phyloP scores from a whole-genome alignment of 2,113 vertebrate species.

The Vombatus ursinus region DNA sequence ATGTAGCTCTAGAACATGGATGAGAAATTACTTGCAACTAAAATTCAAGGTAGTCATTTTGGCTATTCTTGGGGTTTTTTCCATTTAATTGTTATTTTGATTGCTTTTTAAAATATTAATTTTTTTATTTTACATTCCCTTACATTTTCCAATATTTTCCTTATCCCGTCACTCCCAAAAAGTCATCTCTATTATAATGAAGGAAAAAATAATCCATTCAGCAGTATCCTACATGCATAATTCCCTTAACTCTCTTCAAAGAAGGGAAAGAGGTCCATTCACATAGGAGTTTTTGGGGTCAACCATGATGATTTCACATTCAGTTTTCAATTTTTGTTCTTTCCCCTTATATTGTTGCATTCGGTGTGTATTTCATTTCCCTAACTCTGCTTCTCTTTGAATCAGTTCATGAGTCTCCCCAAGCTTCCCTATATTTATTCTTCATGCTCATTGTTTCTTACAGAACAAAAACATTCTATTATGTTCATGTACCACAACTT shows the following conservation, averaged over 20 bases:
- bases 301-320: neutral
- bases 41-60: constrained; percentile 4
- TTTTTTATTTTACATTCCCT: neutral
- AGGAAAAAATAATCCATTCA: neutral
- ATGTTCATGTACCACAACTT: neutral
- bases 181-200: neutral
- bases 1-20: neutral
- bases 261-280: neutral
- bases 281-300: neutral
- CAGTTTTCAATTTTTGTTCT: neutral
- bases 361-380: neutral
- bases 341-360: neutral
- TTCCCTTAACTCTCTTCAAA: neutral
- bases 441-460: neutral
- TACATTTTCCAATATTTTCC: neutral
- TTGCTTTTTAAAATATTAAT: neutral
- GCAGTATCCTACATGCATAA: neutral
- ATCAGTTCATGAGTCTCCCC: neutral
- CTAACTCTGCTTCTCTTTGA: neutral
- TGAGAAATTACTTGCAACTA: neutral
- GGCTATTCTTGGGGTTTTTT: neutral
- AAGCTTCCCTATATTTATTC: neutral
- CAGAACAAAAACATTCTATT: neutral
- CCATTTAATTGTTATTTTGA: neutral
- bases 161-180: neutral